Evolutionary conservation across 1,140 invertebrate genomes (phyloP).

Genomic region (Bombus waltoni): DNA sequence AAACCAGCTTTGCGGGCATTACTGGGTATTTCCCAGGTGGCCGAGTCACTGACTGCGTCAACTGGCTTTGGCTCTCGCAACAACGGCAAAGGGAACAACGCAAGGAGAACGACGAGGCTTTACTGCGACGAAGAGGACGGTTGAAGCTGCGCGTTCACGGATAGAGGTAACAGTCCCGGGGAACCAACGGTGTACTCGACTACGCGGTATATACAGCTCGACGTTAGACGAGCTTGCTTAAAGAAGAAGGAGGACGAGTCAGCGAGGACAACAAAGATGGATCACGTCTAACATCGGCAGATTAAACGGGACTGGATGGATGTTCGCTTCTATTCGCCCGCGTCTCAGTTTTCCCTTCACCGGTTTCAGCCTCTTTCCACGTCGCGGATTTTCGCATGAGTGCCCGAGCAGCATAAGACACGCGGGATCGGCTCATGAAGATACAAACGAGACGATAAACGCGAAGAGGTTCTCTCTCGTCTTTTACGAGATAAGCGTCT

Average conservation of each 20-base stretch:
- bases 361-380: not conserved
- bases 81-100: slow-evolving; percentile 56
- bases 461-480: not conserved
- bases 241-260: not conserved
- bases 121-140: not conserved
- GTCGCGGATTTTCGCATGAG: slow-evolving; percentile 3
- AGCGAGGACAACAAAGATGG: slow-evolving; percentile 35
- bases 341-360: not conserved
- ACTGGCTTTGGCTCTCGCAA: slow-evolving; percentile 51
- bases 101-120: slow-evolving; percentile 21
- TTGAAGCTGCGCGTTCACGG: not conserved
- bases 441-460: slow-evolving; percentile 15
- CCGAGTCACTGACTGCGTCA: slow-evolving; percentile 58
- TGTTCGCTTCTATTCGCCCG: not conserved
- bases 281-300: slow-evolving; percentile 48
- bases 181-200: slow-evolving; percentile 6
- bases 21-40: slow-evolving; percentile 74
- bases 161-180: not conserved
- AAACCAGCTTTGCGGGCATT: slow-evolving; percentile 70
- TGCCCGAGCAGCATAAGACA: slow-evolving; percentile 15
- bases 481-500: not conserved
- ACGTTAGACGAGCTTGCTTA: not conserved
- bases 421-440: not conserved
- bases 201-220: not conserved
- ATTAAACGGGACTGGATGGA: slow-evolving; percentile 50